Percentiles rank a stretch among this genome's conserved stretches.
These are phyloP conservation scores for Acipenser oxyrinchus DNA, from an alignment of 2,797 vertebrate species.

Conservation along the genomic window DNA sequence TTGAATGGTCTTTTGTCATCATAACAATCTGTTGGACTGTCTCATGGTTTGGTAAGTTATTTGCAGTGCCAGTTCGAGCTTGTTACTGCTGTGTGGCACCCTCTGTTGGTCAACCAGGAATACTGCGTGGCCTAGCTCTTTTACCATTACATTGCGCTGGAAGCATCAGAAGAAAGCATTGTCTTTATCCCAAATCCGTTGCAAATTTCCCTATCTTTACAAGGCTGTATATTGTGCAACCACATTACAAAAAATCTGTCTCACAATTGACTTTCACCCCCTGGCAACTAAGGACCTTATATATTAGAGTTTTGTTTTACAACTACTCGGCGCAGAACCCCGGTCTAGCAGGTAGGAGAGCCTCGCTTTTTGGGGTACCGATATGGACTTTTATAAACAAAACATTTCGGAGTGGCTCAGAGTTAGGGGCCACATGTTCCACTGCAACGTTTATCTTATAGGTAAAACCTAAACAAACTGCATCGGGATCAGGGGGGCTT, in stretches of 20 bases:
- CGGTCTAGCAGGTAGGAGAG: conserved; percentile 8
- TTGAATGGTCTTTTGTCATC: background rate
- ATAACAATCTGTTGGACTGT: background rate
- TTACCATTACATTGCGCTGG: conserved; percentile 16
- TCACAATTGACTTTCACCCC: background rate
- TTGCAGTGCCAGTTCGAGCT: too few relatives aligned
- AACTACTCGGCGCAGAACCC: background rate
- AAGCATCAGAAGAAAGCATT: conserved; percentile 17
- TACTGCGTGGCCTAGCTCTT: conserved; percentile 18
- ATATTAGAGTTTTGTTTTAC: background rate
- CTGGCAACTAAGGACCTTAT: background rate
- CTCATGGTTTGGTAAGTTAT: too few relatives aligned
- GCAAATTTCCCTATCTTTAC: background rate
- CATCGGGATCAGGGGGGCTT: too few relatives aligned
- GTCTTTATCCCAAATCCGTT: conserved; percentile 3
- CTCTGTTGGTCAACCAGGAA: background rate
- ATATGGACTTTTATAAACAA: too few relatives aligned
- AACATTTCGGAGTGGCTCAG: too few relatives aligned
- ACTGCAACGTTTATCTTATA: too few relatives aligned
- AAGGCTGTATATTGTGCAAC: background rate
- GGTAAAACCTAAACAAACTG: too few relatives aligned
- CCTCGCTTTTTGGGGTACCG: background rate
- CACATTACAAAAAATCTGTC: background rate
- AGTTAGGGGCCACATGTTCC: too few relatives aligned
- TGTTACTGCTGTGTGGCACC: conserved; percentile 11